A percentile compares a stretch with the other conserved stretches of the same genome.
Conservation (phyloP, 37 sponge, comb jelly and placozoan genomes). For the Halisarca cf. caerulea region DNA sequence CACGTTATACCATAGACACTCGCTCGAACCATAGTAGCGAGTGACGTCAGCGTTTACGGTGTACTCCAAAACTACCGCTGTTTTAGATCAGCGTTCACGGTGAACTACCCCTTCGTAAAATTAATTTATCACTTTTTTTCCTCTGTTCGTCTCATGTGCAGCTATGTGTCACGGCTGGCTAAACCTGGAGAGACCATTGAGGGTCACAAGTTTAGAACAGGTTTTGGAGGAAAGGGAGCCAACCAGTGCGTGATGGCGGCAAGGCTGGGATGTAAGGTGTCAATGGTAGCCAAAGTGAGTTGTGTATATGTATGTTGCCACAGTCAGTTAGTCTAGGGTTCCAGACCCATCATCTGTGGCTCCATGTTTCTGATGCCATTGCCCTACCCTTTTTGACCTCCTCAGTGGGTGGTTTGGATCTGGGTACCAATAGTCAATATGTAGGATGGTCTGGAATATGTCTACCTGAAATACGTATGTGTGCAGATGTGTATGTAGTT, state of each 20-base stretch:
- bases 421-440: no score
- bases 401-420: no score
- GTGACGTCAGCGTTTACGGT: no score
- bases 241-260: conserved; percentile 99
- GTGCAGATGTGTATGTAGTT: no score
- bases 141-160: conserved; percentile 24
- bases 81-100: no score
- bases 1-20: no score
- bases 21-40: no score
- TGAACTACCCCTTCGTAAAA: no score
- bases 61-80: neutral
- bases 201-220: conserved; percentile 74
- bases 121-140: no score
- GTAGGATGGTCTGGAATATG: no score
- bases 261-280: conserved; percentile 81
- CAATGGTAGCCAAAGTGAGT: conserved; percentile 92
- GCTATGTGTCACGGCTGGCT: conserved; percentile 87
- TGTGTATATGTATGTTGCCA: neutral
- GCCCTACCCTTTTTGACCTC: neutral
- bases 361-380: no score
- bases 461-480: no score
- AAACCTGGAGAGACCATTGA: conserved; percentile 94
- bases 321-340: neutral
- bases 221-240: conserved; percentile 99
- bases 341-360: neutral